Percentiles rank a stretch among this genome's conserved stretches.
These are phyloP conservation scores for Muntiacus muntjak DNA, from an alignment of 2,113 vertebrate genomes.

Conservation along the genomic window DNA sequence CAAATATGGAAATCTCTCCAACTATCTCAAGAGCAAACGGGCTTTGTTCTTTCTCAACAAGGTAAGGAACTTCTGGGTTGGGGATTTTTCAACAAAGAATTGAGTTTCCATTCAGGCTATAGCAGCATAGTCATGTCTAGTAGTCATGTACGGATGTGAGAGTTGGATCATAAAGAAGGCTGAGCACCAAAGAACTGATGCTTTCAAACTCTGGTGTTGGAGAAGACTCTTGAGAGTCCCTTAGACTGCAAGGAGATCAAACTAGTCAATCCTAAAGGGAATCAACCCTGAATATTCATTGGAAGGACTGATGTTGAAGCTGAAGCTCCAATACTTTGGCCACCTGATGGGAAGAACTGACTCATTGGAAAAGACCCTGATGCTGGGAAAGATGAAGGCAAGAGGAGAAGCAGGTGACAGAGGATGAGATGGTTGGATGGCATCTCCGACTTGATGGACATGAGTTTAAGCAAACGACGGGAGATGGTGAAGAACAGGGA, in stretches of 20 bases:
- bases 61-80: conserved; percentile 77
- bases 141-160: neutral
- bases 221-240: neutral
- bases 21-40: conserved; percentile 93
- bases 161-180: neutral
- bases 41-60: conserved; percentile 86
- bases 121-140: neutral
- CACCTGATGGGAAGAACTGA: neutral
- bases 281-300: neutral
- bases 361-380: neutral
- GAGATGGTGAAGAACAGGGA: neutral
- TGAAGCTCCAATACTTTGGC: neutral
- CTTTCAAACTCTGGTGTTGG: neutral
- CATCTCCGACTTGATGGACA: neutral
- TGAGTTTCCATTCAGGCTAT: neutral
- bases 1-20: conserved; percentile 92
- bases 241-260: neutral
- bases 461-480: neutral
- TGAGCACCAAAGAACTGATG: neutral
- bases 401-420: neutral
- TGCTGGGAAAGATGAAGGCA: neutral
- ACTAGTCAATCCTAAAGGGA: neutral
- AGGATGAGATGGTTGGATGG: neutral
- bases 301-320: neutral
- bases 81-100: neutral